phyloP scores from a whole-genome alignment of 1,140 invertebrate genomes.

The Musca vetustissima region DNA sequence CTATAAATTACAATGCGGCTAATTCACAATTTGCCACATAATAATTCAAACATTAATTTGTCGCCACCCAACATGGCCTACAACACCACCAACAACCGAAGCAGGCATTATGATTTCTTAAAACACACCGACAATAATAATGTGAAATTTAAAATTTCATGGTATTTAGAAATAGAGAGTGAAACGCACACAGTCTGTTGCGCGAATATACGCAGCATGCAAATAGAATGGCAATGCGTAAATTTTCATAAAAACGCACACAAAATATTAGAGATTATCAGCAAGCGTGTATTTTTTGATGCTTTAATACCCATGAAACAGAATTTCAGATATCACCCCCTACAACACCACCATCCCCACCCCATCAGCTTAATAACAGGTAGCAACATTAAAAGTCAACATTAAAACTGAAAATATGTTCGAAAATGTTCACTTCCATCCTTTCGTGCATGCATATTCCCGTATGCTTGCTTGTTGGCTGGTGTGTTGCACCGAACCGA shows the following conservation, averaged over 20 bases:
- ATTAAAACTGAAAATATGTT: too few relatives aligned
- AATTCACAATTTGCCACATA: conserved; percentile 27
- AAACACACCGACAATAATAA: too few relatives aligned
- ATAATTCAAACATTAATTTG: conserved; percentile 26
- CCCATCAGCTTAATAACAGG: neutral
- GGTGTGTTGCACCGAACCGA: too few relatives aligned
- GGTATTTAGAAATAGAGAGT: neutral
- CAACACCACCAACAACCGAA: neutral
- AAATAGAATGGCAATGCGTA: conserved; percentile 2
- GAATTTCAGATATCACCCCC: too few relatives aligned
- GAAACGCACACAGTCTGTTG: neutral
- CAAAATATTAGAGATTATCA: neutral
- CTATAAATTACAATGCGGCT: conserved; percentile 19
- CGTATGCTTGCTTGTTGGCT: too few relatives aligned
- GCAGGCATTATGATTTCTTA: too few relatives aligned
- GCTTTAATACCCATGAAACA: too few relatives aligned
- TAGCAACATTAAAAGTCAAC: neutral
- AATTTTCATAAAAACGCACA: conserved; percentile 15
- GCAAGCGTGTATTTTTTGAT: conserved; percentile 4
- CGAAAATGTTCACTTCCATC: too few relatives aligned
- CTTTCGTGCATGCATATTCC: too few relatives aligned
- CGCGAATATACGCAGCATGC: neutral
- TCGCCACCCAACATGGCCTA: conserved; percentile 8
- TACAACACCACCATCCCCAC: too few relatives aligned
- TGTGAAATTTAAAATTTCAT: too few relatives aligned